phyloP scores from a whole-genome alignment of 2,888 invertebrate species.

The Nomada fabriciana region DNA sequence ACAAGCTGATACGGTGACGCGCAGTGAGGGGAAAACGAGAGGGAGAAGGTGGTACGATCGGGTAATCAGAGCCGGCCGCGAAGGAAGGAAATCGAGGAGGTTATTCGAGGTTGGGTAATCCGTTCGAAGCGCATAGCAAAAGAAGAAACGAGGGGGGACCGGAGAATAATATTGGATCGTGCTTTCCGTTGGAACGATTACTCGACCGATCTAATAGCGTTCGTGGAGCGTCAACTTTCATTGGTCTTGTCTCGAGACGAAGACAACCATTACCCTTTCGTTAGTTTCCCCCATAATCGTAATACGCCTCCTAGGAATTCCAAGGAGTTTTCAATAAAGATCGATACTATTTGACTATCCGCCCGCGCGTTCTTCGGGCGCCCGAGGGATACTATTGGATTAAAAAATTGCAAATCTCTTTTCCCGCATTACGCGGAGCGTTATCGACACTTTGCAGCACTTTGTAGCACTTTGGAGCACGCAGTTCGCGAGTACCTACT shows the following conservation, averaged over 20 bases:
- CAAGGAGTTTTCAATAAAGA: too few relatives aligned
- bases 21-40: too few relatives aligned
- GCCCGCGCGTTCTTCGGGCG: too few relatives aligned
- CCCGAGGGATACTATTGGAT: neutral
- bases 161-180: slow-evolving; percentile 18
- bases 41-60: slow-evolving; percentile 42
- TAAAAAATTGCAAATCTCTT: neutral
- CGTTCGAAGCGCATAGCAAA: slow-evolving; percentile 5
- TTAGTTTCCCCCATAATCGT: too few relatives aligned
- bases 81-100: slow-evolving; percentile 20
- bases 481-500: neutral
- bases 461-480: neutral
- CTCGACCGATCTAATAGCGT: neutral
- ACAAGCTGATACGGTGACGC: slow-evolving; percentile 42
- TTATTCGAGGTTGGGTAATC: slow-evolving; percentile 40
- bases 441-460: slow-evolving; percentile 36
- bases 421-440: slow-evolving; percentile 36
- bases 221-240: neutral
- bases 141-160: slow-evolving; percentile 18
- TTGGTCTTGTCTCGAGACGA: neutral
- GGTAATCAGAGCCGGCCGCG: slow-evolving; percentile 23
- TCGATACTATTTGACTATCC: too few relatives aligned
- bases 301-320: too few relatives aligned
- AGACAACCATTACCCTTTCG: too few relatives aligned
- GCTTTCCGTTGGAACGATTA: neutral